Conservation (phyloP, 2,797 vertebrate genomes). For the Fundulus diaphanus region DNA sequence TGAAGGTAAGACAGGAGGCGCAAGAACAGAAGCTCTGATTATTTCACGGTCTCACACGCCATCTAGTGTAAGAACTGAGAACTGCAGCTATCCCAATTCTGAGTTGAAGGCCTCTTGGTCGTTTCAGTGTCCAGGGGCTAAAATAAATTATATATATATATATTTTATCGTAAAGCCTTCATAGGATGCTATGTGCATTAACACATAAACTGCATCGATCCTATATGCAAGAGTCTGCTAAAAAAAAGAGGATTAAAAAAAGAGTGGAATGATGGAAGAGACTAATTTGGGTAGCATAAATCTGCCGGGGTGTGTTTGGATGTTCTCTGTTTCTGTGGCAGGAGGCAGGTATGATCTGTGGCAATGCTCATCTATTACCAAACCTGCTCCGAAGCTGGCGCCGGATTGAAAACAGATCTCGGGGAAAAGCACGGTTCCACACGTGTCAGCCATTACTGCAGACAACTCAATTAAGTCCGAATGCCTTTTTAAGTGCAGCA, state of each 20-base stretch:
- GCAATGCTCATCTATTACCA: constrained; percentile 67
- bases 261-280: constrained; percentile 38
- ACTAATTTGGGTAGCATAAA: constrained; percentile 48
- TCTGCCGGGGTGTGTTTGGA: constrained; percentile 66
- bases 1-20: constrained; percentile 21
- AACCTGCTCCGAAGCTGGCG: constrained; percentile 59
- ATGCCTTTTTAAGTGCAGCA: constrained; percentile 58
- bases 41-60: constrained; percentile 76
- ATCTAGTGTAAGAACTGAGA: constrained; percentile 67
- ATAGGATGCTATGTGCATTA: not conserved
- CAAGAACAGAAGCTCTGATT: constrained; percentile 25
- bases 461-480: constrained; percentile 54
- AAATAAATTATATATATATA: constrained; percentile 13
- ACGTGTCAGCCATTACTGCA: constrained; percentile 72
- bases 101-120: not conserved
- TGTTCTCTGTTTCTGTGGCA: constrained; percentile 50
- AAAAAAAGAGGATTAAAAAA: not conserved
- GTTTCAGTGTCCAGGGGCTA: constrained; percentile 16
- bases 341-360: constrained; percentile 59
- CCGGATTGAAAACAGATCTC: constrained; percentile 71
- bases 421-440: constrained; percentile 53
- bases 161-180: not conserved
- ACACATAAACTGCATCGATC: constrained; percentile 9
- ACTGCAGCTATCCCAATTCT: constrained; percentile 29
- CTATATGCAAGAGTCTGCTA: not conserved